Base-by-base conservation (phyloP, 2,797 vertebrate species). In the Centroberyx gerrardi region DNA sequence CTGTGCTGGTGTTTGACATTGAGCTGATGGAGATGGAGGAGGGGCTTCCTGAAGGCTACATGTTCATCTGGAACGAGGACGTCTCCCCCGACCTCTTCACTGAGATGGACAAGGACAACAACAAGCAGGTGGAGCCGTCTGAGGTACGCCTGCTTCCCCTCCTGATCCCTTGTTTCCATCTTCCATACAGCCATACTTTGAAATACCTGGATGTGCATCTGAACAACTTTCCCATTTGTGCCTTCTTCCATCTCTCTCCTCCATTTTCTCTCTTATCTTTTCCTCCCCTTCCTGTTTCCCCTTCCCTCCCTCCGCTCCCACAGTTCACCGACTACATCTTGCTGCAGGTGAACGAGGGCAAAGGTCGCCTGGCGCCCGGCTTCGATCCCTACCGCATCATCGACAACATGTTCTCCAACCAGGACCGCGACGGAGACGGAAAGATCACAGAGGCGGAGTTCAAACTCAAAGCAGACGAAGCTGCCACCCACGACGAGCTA, bases 351-450 rank as follows among this genome's bases (percentile, higher is more conserved):
- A 93, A 91, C 0, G 95, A 96, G 14, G 98, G 98, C 8, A 97
- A 96, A 93, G 98, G 98, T 49, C 98, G 97, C 60, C 94, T 99
- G n/a, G 98, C 98, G 17, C 98, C 98, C 0, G 98, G 98, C 1
- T 99, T 98, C 36, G 97, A 98, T 49, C 92, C 96, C 3, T 92
- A 96, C 12, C 96, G 94, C 81, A 98, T 99, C 5, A 96, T 99
- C 67, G 96, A 97, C 83, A 99, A 98, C 80, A 99, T 99, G 97
- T 99, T 98, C 90, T 94, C 94, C 87, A 99, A 99, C 90, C 98
- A 99, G 93, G 98, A 99, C 90, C 95, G 97, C 17, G 92, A 99
- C 14, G 95, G 96, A 74, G 97, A 99, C 0, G 97, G 98, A 56
- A 97, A 94, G 92, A 97, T 99, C 83, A 97, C 96, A 0, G 95